A percentile compares a stretch with the other conserved stretches of the same genome.
These are phyloP conservation scores for Sarcophaga carnaria DNA, from an alignment of 2,888 invertebrate genomes.

Conservation along the genomic window DNA sequence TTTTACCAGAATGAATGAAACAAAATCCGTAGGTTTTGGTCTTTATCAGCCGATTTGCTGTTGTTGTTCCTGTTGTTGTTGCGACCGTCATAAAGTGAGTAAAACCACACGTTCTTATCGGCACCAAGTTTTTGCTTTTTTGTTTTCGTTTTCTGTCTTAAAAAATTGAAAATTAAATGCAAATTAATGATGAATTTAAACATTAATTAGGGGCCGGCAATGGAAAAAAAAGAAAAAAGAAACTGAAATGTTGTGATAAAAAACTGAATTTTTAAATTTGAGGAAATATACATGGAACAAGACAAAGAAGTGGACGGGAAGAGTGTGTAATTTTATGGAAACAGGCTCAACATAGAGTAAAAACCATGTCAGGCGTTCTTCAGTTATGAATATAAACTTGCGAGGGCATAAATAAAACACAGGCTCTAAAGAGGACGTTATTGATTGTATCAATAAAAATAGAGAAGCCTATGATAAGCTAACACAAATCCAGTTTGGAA, in stretches of 20 bases:
- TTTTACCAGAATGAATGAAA: background rate
- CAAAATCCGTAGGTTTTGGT: constrained; percentile 51
- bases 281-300: too few species aligned
- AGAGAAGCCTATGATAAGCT: too few species aligned
- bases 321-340: too few species aligned
- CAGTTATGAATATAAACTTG: too few species aligned
- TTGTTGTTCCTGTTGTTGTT: constrained; percentile 56
- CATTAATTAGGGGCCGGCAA: constrained; percentile 67
- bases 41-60: constrained; percentile 63
- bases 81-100: constrained; percentile 8
- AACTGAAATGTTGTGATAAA: background rate
- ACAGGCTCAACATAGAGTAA: too few species aligned
- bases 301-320: too few species aligned
- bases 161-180: constrained; percentile 72
- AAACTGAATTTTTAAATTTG: background rate
- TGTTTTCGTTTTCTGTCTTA: constrained; percentile 13
- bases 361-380: too few species aligned
- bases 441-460: too few species aligned
- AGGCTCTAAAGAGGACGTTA: too few species aligned
- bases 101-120: constrained; percentile 1
- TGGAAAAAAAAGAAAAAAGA: background rate
- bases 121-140: background rate
- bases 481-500: too few species aligned
- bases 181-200: constrained; percentile 73
- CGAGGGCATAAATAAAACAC: too few species aligned